These are phyloP conservation scores for Dicrostonyx torquatus DNA, from an alignment of 2,797 vertebrate species.

Conservation along the genomic window DNA sequence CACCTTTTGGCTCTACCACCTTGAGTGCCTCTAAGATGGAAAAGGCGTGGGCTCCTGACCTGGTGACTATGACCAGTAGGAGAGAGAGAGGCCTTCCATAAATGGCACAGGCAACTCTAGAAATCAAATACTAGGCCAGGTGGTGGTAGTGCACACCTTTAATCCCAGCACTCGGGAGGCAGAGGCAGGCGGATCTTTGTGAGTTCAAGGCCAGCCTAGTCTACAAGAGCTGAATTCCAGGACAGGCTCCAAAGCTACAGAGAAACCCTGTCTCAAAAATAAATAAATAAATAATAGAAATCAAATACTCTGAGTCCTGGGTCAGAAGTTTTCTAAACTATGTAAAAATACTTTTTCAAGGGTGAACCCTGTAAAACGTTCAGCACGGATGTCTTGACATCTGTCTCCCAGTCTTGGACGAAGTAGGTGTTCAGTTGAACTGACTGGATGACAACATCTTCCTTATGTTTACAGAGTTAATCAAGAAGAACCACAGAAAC, in stretches of 20 bases:
- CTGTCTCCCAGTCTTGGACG: neutral
- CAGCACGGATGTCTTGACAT: neutral
- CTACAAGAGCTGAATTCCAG: too few relatives aligned
- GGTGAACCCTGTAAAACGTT: constrained; percentile 34
- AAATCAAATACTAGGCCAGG: too few relatives aligned
- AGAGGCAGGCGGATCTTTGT: too few relatives aligned
- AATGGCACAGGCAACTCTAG: neutral
- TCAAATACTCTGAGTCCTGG: neutral
- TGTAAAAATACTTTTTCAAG: constrained; percentile 23
- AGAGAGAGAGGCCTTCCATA: neutral
- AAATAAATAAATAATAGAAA: too few relatives aligned
- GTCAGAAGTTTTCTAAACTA: neutral
- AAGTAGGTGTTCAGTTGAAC: constrained; percentile 45
- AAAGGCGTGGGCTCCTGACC: neutral
- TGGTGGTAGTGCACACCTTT: too few relatives aligned
- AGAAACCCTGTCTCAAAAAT: too few relatives aligned
- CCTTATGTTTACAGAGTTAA: constrained; percentile 13
- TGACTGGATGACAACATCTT: neutral
- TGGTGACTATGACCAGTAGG: neutral
- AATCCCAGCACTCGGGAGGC: too few relatives aligned
- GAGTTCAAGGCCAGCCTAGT: too few relatives aligned
- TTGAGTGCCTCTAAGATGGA: neutral
- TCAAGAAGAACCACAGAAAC: constrained; percentile 24
- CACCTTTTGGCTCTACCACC: neutral
- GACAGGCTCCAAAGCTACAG: too few relatives aligned